Evolutionary conservation across 2,888 invertebrate genomes (phyloP).

Genomic region (Augiades crinisus): DNA sequence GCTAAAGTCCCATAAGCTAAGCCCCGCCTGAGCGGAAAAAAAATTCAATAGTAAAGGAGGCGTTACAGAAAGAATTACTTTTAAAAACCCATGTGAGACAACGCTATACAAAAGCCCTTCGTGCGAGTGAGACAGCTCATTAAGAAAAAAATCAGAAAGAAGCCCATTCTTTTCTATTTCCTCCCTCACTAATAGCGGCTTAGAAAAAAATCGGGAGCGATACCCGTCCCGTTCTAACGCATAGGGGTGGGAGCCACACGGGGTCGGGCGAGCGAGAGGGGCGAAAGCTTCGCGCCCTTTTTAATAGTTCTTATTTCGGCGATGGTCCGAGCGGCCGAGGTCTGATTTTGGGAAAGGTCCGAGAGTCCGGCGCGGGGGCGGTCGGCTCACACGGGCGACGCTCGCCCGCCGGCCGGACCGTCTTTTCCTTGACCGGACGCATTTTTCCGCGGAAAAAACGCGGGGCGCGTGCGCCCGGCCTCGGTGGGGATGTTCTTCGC

Average conservation of each 20-base stretch:
- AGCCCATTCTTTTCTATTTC: slow-evolving; percentile 79
- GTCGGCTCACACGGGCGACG: slow-evolving; percentile 43
- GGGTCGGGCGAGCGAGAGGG: slow-evolving; percentile 74
- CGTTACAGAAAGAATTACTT: slow-evolving; percentile 70
- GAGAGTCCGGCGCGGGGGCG: slow-evolving; percentile 33
- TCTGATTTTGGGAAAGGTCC: slow-evolving; percentile 25
- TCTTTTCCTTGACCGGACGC: slow-evolving; percentile 79
- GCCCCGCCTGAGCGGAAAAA: slow-evolving; percentile 74
- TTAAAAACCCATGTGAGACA: slow-evolving; percentile 59
- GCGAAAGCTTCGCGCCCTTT: slow-evolving; percentile 66
- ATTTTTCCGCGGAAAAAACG: slow-evolving; percentile 81
- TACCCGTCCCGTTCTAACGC: slow-evolving; percentile 69
- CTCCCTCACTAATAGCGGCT: slow-evolving; percentile 77
- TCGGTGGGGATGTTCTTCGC: slow-evolving; percentile 79
- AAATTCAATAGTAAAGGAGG: slow-evolving; percentile 71
- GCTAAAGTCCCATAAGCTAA: slow-evolving; percentile 68
- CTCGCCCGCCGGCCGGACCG: slow-evolving; percentile 55
- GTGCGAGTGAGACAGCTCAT: slow-evolving; percentile 66
- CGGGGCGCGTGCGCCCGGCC: slow-evolving; percentile 76
- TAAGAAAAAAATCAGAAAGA: slow-evolving; percentile 79
- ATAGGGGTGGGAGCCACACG: slow-evolving; percentile 58
- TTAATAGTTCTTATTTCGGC: slow-evolving; percentile 75
- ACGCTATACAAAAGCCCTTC: slow-evolving; percentile 38
- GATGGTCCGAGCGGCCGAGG: slow-evolving; percentile 63
- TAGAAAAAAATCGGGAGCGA: slow-evolving; percentile 74